Evolutionary conservation across 2,888 invertebrate genomes (phyloP).

Genomic region (Prosapia bicincta): DNA sequence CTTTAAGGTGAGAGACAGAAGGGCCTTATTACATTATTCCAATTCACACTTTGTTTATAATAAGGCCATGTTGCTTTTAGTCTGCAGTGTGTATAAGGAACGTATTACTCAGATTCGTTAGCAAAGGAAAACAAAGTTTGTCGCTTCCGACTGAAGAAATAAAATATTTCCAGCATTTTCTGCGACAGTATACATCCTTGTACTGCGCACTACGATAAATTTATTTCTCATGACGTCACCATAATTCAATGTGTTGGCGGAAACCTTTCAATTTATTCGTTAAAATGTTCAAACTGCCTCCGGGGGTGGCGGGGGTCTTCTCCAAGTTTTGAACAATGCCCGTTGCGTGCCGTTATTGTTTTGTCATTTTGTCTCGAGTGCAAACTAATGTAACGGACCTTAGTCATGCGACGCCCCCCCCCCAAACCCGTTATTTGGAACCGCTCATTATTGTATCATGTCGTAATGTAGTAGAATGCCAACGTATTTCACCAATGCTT

Average conservation of each 20-base stretch:
- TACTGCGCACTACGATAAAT: neutral
- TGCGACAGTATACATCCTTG: neutral
- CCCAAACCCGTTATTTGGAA: neutral
- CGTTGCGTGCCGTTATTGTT: neutral
- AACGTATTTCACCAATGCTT: neutral
- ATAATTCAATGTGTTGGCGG: neutral
- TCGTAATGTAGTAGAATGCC: neutral
- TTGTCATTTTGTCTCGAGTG: slow-evolving; percentile 2
- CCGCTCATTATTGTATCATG: neutral
- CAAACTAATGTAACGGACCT: neutral
- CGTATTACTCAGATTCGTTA: too few relatives aligned
- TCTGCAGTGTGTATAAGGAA: too few relatives aligned
- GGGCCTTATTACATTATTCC: too few relatives aligned
- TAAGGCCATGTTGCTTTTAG: too few relatives aligned
- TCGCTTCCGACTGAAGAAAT: too few relatives aligned
- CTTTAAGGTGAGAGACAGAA: too few relatives aligned
- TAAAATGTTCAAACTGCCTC: too few relatives aligned
- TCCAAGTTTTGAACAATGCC: neutral
- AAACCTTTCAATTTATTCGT: neutral
- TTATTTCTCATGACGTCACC: neutral
- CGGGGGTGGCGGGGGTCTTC: neutral
- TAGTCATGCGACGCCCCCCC: neutral
- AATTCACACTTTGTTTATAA: too few relatives aligned
- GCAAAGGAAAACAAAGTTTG: too few relatives aligned
- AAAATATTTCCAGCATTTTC: neutral